These are phyloP conservation scores for Ochotona princeps DNA, from an alignment of 2,113 vertebrate genomes.

Conservation along the genomic window DNA sequence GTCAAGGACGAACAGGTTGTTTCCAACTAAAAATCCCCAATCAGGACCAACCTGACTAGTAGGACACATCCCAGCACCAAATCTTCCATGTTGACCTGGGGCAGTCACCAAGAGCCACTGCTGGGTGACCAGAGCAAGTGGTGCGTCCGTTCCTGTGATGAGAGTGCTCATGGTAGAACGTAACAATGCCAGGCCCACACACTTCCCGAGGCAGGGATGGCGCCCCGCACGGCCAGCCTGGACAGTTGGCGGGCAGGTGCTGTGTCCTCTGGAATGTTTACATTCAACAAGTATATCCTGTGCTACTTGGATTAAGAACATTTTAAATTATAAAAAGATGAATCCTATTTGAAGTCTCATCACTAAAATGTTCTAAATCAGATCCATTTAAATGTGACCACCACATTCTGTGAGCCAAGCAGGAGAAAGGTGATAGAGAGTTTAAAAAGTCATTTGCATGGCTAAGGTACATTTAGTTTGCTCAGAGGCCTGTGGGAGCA, in stretches of 20 bases:
- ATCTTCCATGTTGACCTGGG: background rate
- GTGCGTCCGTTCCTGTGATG: background rate
- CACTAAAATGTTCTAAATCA: background rate
- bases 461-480: background rate
- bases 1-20: background rate
- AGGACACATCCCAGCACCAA: background rate
- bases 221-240: too few species aligned
- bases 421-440: background rate
- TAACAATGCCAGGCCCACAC: background rate
- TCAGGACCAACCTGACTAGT: background rate
- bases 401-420: background rate
- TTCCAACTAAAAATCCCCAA: background rate
- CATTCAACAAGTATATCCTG: background rate
- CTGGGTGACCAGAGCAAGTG: background rate
- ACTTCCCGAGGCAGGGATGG: too few species aligned
- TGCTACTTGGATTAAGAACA: slow-evolving; percentile 11
- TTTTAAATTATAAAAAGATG: background rate
- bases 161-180: background rate
- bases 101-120: background rate
- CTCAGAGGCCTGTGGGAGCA: rapidly evolving
- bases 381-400: background rate
- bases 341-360: background rate
- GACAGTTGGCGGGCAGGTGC: background rate
- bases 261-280: background rate
- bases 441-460: background rate